Conservation (phyloP, 2,797 vertebrate species). For the Miichthys miiuy region DNA sequence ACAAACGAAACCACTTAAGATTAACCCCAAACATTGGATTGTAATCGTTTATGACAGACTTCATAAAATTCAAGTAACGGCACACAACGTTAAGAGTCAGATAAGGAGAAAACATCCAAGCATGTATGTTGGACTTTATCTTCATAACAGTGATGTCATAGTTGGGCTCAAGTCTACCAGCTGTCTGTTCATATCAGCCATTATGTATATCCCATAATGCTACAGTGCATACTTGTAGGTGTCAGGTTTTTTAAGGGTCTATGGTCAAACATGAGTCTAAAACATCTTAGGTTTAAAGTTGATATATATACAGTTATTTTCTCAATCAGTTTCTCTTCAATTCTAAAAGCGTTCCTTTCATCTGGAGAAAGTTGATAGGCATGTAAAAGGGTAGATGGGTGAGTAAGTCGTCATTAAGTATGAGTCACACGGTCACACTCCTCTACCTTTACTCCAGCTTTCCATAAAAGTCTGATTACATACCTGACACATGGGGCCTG, state of each 20-base stretch:
- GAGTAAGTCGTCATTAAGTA: conserved; percentile 35
- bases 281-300: not conserved
- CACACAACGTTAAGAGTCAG: too few species aligned
- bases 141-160: not conserved
- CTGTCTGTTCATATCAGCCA: not conserved
- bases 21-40: too few species aligned
- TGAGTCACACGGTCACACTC: conserved; percentile 43
- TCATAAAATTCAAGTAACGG: too few species aligned
- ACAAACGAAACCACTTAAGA: too few species aligned
- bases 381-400: conserved; percentile 23
- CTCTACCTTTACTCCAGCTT: conserved; percentile 24
- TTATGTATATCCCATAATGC: not conserved
- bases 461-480: conserved; percentile 43
- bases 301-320: too few species aligned
- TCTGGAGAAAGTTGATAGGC: conserved; percentile 8
- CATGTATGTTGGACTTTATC: too few species aligned
- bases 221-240: not conserved
- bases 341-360: conserved; percentile 16
- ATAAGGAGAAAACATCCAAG: too few species aligned
- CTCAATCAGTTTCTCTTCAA: not conserved
- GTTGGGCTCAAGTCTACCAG: too few species aligned
- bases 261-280: not conserved
- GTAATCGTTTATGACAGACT: too few species aligned
- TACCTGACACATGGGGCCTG: conserved; percentile 8
- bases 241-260: not conserved